Conservation (phyloP, 2,113 vertebrate genomes). For the Triplophysa tibetana region DNA sequence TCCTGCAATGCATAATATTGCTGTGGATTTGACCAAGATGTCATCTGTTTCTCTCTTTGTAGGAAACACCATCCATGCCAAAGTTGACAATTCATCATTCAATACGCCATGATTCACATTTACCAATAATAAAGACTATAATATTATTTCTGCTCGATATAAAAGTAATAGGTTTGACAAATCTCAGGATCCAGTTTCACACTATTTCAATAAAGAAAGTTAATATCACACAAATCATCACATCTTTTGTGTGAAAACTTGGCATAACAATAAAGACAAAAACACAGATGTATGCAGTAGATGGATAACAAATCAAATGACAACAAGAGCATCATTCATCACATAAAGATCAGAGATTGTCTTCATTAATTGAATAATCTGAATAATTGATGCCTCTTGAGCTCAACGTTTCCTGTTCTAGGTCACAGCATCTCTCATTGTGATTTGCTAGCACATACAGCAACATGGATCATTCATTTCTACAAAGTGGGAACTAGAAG, state of each 20-base stretch:
- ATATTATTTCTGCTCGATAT: background rate
- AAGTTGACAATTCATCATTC: background rate
- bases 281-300: background rate
- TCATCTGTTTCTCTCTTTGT: conserved; percentile 6
- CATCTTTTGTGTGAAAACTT: background rate
- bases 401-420: conserved; percentile 40
- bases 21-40: background rate
- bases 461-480: background rate
- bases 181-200: background rate
- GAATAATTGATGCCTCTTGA: conserved; percentile 58
- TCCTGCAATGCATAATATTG: conserved; percentile 10
- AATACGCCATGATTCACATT: background rate
- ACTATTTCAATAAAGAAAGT: background rate
- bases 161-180: no score
- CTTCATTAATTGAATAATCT: conserved; percentile 40
- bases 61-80: background rate
- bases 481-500: background rate
- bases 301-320: conserved; percentile 8
- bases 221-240: no score
- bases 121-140: background rate
- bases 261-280: background rate
- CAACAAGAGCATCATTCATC: conserved; percentile 32
- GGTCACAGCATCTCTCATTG: conserved; percentile 45
- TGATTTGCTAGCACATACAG: conserved; percentile 41
- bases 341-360: conserved; percentile 24